Evolutionary conservation across 2,797 vertebrate genomes (phyloP), one percentile per base, ranked within the genome.

Genomic region (Ctenosaura bakeri): DNA sequence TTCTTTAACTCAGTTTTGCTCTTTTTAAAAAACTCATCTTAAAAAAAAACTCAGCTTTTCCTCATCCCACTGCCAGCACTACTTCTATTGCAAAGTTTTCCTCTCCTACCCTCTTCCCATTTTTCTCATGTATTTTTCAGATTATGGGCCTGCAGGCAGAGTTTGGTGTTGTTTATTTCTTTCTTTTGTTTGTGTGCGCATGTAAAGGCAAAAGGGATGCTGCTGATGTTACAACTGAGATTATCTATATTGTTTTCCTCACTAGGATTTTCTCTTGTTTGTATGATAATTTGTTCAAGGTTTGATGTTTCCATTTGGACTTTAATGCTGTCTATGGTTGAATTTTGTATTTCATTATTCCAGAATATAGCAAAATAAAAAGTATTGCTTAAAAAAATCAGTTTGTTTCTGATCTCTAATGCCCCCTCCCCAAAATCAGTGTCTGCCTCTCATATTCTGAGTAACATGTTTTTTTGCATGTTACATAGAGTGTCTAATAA

Each of bases 331-430:
- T 86, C n/a, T 76, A 10, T 77, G 38, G 24, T 42, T 46, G 35
- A 46, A 29, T 56, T 20, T 20, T 46, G 24, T 9, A 29, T 46
- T 64, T 42, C 35, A 56, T 24, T 22, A 12, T 69, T 86, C 69
- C 71, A 35, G 22, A 86, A 86, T 29, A 26, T 85, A n/a, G 35
- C 69, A 74, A 74, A 46, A 86, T 86, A 86, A 74, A 86, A 10
- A 0, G 38, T 42, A 18, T 22, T 77, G 56, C 29, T n/a, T 20
- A 32, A 78, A 20, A 59, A 56, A 78, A 64, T 32, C 54, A 8
- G 46, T 64, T 18, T 42, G 71, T 86, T n/a, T 32, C 38, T 22
- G 13, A 29, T 32, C 14, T 59, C 26, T 29, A 64, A n/a, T 46
- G 32, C n/a, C 26, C 26, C 2, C 24, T 32, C 10, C 66, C 22